Evolutionary conservation across 1,140 invertebrate species (phyloP).

Genomic region (Caerostris darwini): DNA sequence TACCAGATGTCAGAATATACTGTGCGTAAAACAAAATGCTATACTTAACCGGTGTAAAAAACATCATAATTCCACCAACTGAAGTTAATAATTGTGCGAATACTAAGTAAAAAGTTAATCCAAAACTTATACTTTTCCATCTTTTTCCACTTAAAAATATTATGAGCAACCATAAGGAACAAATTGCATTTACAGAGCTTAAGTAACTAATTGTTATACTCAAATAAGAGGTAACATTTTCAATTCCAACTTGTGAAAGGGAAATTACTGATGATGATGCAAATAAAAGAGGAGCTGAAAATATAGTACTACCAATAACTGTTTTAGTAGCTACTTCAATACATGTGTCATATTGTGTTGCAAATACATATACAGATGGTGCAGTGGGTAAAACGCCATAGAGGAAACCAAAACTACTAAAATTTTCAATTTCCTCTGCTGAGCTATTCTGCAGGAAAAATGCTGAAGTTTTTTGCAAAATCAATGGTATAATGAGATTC

Average conservation of each 20-base stretch:
- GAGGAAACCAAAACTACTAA: constrained; percentile 96
- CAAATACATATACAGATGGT: constrained; percentile 96
- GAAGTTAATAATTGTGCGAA: constrained; percentile 87
- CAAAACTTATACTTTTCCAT: constrained; percentile 90
- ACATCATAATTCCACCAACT: constrained; percentile 88
- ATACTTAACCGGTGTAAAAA: constrained; percentile 82
- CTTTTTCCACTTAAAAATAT: constrained; percentile 90
- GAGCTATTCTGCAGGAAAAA: constrained; percentile 87
- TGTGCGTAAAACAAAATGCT: constrained; percentile 86
- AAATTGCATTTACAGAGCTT: constrained; percentile 88
- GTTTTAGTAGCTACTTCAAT: constrained; percentile 93
- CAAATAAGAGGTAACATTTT: constrained; percentile 84
- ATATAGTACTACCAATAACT: constrained; percentile 95
- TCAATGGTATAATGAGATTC: constrained; percentile 92
- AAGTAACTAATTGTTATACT: constrained; percentile 91
- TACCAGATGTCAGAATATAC: constrained; percentile 87
- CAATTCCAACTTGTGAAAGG: constrained; percentile 81
- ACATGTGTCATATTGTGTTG: constrained; percentile 92
- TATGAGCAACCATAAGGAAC: constrained; percentile 89
- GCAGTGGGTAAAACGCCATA: constrained; percentile 98
- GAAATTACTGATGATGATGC: constrained; percentile 95
- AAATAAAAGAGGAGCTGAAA: constrained; percentile 97
- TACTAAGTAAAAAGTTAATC: constrained; percentile 89
- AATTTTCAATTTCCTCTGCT: constrained; percentile 88
- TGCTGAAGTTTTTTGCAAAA: constrained; percentile 92